Base-by-base conservation (phyloP, 2,797 vertebrate species). In the Natrix natrix region DNA sequence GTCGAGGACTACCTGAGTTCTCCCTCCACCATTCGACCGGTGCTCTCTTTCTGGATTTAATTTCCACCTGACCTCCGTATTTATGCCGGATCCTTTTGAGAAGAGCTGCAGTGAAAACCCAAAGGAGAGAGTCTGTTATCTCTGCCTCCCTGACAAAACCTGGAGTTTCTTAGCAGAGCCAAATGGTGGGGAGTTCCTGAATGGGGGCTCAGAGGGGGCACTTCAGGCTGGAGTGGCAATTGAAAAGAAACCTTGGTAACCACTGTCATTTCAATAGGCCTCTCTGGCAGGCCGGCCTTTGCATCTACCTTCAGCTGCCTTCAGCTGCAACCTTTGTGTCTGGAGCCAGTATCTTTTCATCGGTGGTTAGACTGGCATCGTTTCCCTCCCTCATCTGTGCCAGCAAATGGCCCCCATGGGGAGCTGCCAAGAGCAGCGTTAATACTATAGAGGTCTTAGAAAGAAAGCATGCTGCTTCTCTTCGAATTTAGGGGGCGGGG, bases 171-270 rank as follows among this genome's bases (percentile, higher is more conserved):
- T 55, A 59, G 55, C 4, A 14, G 32, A 55, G 8, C 17, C 43
- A 86, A 37, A 61, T 2, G 0, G 12, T 55, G 88, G 32, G 8
- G 56, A 32, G 56, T n/a, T 20, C 74, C 74, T 78, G 32, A 43
- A 22, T 43, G 52, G 17, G 1, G 95, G 91, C 89, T 93, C 96
- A 95, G 96, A 95, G 74, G 60, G 92, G 86, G 93, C 93, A 4
- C 78, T 91, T 13, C 92, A 91, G 93, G 86, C 24, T 7, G 1
- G 28, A 93, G 56, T 14, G 95, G 94, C 95, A 95, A 96, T 97
- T 96, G 24, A 55, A 96, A 95, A 89, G 96, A 97, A 93, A 95
- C 96, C 93, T 16, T 96, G 94, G 96, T 94, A 97, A 97, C 97
- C 91, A 91, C 97, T 96, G 22, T 92, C 90, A 97, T 97, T 94